Evolutionary conservation across 2,797 vertebrate species (phyloP).

Genomic region (Enteromius radiatus): DNA sequence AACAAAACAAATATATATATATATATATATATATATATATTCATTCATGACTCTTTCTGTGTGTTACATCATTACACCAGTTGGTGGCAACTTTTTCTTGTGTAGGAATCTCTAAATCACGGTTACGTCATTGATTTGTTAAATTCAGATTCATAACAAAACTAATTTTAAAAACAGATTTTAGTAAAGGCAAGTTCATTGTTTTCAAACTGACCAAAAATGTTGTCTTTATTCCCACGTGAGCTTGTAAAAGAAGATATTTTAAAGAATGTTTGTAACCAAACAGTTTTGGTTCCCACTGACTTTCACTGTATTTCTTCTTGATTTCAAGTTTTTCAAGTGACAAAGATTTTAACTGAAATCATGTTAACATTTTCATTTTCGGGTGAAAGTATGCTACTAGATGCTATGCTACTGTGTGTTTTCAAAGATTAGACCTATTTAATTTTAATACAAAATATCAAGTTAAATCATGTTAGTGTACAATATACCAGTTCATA

Average conservation of each 20-base stretch:
- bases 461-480: neutral
- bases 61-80: constrained; percentile 8
- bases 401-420: neutral
- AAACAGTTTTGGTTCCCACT: neutral
- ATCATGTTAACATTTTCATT: neutral
- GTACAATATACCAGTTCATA: neutral
- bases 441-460: neutral
- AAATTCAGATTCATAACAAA: neutral
- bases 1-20: neutral
- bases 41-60: neutral
- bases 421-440: neutral
- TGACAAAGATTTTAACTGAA: neutral
- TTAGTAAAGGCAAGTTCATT: neutral
- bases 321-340: neutral
- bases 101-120: neutral
- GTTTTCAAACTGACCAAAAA: neutral
- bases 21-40: neutral
- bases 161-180: neutral
- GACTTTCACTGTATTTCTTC: neutral
- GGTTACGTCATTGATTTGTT: neutral
- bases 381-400: neutral
- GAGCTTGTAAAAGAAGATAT: neutral
- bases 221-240: neutral
- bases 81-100: neutral
- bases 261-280: neutral